Percentiles rank a stretch among this genome's conserved stretches.
These are phyloP conservation scores for Dasyurus viverrinus DNA, from an alignment of 2,113 vertebrate species.

Conservation along the genomic window DNA sequence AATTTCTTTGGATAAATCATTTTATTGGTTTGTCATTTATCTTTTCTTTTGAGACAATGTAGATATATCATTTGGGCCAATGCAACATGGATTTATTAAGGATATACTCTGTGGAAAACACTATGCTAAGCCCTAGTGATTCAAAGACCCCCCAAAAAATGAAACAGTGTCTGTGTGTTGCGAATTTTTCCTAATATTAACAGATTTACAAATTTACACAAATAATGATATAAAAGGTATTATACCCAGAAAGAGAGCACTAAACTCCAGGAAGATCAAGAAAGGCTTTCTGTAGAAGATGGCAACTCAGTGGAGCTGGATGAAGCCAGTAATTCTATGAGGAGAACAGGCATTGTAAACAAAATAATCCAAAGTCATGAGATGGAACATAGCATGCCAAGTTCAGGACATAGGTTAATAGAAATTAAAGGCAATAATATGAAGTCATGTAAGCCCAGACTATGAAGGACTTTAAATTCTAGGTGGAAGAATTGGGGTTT, in stretches of 20 bases:
- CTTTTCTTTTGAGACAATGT: too few relatives aligned
- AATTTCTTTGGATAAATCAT: too few relatives aligned
- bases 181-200: neutral
- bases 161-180: neutral
- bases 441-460: neutral
- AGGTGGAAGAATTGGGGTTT: neutral
- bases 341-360: neutral
- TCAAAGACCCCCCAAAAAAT: neutral
- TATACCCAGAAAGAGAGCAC: too few relatives aligned
- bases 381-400: neutral
- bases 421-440: neutral
- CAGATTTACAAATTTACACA: too few relatives aligned
- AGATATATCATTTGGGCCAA: too few relatives aligned
- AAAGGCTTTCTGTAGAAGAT: too few relatives aligned
- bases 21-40: too few relatives aligned
- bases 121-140: neutral
- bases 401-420: neutral
- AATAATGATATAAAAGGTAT: too few relatives aligned
- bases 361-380: neutral
- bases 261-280: too few relatives aligned
- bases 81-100: neutral
- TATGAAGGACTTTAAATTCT: neutral
- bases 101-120: constrained; percentile 2
- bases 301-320: too few relatives aligned
- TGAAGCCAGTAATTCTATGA: too few relatives aligned